Evolutionary conservation across 2,888 invertebrate species (phyloP).

Genomic region (Drosophila barbarae): DNA sequence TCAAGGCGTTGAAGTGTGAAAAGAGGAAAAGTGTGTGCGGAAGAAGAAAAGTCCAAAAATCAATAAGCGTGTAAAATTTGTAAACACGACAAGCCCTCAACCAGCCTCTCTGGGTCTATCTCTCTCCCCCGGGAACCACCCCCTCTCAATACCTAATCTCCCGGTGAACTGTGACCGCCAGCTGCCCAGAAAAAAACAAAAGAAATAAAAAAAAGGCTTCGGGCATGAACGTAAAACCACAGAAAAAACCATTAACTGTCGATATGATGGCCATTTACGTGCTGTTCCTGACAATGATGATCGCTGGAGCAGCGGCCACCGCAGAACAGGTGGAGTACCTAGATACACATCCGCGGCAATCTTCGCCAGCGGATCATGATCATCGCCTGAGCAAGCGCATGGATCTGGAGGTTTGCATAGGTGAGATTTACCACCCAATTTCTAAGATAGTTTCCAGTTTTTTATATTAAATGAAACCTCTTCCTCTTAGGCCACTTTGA

Average conservation of each 20-base stretch:
- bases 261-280: slow-evolving; percentile 35
- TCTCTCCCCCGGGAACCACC: not conserved
- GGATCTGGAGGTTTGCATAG: slow-evolving; percentile 79
- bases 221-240: slow-evolving; percentile 20
- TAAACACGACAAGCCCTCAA: slow-evolving; percentile 69
- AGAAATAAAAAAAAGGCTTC: slow-evolving; percentile 3
- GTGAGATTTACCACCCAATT: slow-evolving; percentile 54
- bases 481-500: slow-evolving; percentile 83
- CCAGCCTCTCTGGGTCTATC: slow-evolving; percentile 18
- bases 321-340: slow-evolving; percentile 55
- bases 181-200: slow-evolving; percentile 9
- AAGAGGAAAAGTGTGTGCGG: not conserved
- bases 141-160: not conserved
- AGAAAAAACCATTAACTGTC: slow-evolving; percentile 36
- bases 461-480: not conserved
- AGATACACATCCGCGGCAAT: slow-evolving; percentile 8
- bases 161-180: slow-evolving; percentile 54
- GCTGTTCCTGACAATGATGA: slow-evolving; percentile 35
- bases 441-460: not conserved
- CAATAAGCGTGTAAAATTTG: slow-evolving; percentile 70
- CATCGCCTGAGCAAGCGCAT: slow-evolving; percentile 78
- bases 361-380: slow-evolving; percentile 48
- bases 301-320: slow-evolving; percentile 45
- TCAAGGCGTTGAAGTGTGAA: slow-evolving; percentile 14
- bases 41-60: slow-evolving; percentile 48